Base-by-base conservation (phyloP, 2,113 vertebrate genomes). In the Crocuta crocuta region DNA sequence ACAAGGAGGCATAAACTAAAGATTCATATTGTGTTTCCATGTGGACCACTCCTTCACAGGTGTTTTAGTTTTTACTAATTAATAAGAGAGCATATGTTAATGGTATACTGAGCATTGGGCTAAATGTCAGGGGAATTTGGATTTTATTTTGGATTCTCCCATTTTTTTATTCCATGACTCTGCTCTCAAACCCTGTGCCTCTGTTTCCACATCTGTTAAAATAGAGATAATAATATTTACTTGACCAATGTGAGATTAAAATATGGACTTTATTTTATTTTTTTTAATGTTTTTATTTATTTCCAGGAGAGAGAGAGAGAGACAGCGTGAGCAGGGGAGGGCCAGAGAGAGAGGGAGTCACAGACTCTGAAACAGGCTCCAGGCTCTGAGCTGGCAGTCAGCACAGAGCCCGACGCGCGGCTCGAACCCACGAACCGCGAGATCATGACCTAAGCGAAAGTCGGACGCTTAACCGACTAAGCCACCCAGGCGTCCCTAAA, bases 41-140 rank as follows among this genome's bases (percentile, higher is more conserved):
- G 39, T 4, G 89, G 78, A 9, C 0, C 1, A 65, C 5, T 71
- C 78, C 48, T 90, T 92, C 26, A 53, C 39, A 94, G 45, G 45
- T 88, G 17, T 53, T 95, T 87, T 76, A 73, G 71, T 48, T 87
- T 86, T 95, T 83, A 55, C 45, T 87, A 74, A 73, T 95, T 89
- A 82, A 48, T 73, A 74, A 93, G 81, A 87, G 35, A 70, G 10
- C 4, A 12, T 16, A 84, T 2, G 12, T 68, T 63, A 68, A 91
- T 45, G 21, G 19, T 6, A 80, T 48, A 66, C 8, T 0, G 11
- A 95, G 28, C 4, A 26, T 81, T 74, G 35, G 39, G 45, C 48
- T 89, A 35, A 19, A 86, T 66, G 63, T 68, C 43, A 66, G 26
- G 55, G 48, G 23, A 63, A 19, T 88, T 21, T 71, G 24, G 43